Evolutionary conservation across 2,797 vertebrate species (phyloP), one percentile per base, ranked within the genome.

Genomic region (Peromyscus aztecus): DNA sequence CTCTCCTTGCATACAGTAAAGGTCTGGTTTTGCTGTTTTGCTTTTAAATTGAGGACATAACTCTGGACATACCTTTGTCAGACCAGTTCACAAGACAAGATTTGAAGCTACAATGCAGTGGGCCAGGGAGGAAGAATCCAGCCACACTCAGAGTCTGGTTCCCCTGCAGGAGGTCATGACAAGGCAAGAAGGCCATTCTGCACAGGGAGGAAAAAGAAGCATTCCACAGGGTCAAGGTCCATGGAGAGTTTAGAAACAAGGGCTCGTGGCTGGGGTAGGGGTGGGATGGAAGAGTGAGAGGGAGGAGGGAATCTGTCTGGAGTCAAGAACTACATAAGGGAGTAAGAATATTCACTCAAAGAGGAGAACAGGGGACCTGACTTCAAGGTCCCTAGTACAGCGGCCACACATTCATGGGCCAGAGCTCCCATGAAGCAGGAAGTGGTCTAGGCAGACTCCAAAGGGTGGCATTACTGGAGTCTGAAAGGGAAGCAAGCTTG

Each of bases 31-130:
- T 75, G 5, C 24, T 52, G 43, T 75, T 71, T 59, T 61, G 27
- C 31, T 88, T 85, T 76, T 61, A 90, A 69, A 94, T 23, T 77
- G 9, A 91, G 49, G 12, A 55, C 5, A 96, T 76, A 59, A 77
- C 17, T 57, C 71, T 84, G 59, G 40, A 87, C 24, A 29, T 67
- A 91, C 86, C 90, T 89, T 77, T 94, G 40, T 9, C 76, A 80
- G 49, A 43, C 21, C 59, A 76, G 40, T 29, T 95, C 88, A 86
- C 16, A 19, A 4, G 61, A 83, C 61, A 59, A 95, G 59, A 86
- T 40, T 59, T 87, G 52, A 94, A 90, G 57, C 65, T 87, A 61
- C 97, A 92, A 37, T 24, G 37, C 13, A 11, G 31, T 75, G 13
- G 9, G 27, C 46, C 16, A 43, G 31, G 69, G 23, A 81, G 4